Base-by-base conservation (phyloP, 2,113 vertebrate genomes). In the Zosterops lateralis region DNA sequence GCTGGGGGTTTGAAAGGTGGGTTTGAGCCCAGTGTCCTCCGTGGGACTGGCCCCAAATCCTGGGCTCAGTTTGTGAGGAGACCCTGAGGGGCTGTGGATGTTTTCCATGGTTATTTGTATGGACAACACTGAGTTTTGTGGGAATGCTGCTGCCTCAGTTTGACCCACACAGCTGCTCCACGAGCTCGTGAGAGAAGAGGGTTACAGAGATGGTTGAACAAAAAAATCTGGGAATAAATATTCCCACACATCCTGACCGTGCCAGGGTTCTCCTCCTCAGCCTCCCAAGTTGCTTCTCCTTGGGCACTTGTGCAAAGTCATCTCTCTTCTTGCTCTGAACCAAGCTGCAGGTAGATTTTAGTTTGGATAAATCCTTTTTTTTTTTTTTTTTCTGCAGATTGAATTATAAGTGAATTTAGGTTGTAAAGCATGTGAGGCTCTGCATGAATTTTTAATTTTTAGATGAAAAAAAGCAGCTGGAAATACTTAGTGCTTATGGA, bases 391-490 rank as follows among this genome's bases (percentile, higher is more conserved):
- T 36, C 32, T 58, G 0, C 31, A 44, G 9, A 17, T 32, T 32
- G 32, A 73, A 24, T 87, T 29, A 1, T 17, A 50, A 82, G 70
- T 83, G 65, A 60, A 45, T 92, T 70, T 40, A n/a, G 58, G 44
- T 48, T 32, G 19, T 25, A n/a, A 73, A 83, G 20, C 32, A 5
- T 7, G 4, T 38, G 54, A 87, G 34, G 22, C 25, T 26, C 31
- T 28, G 38, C n/a, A 61, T 75, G 78, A 75, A 54, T 84, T 87
- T 82, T 58, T 51, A 42, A 25, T 51, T 74, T 31, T 18, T 54
- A 32, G n/a, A 25, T 82, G 17, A 40, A 57, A 78, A 82, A 77
- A 92, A 53, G 28, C 79, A 86, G 54, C 86, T 93, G 84, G 84
- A 91, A 89, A 34, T 75, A 15, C 32, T 61, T 28, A 7, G 17